These are phyloP conservation scores for Empis stercorea DNA, from an alignment of 2,888 invertebrate species.

Conservation along the genomic window DNA sequence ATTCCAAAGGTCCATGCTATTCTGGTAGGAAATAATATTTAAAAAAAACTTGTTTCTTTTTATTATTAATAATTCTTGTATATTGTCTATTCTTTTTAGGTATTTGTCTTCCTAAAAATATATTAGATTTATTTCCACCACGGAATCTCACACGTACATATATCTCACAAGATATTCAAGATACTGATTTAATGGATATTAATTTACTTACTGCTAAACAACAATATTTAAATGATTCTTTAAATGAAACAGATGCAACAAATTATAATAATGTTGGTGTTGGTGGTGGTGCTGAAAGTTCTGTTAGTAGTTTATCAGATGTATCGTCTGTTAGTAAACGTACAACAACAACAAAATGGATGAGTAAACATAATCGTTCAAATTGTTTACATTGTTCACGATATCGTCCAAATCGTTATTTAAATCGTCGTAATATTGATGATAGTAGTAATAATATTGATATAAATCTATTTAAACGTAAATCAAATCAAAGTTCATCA, in stretches of 20 bases:
- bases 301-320: conserved; percentile 36
- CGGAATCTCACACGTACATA: conserved; percentile 31
- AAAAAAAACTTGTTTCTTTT: too few species aligned
- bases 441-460: conserved; percentile 18
- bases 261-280: neutral
- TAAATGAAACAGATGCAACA: conserved; percentile 24
- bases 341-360: conserved; percentile 22
- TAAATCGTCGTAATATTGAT: neutral
- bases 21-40: conserved; percentile 24
- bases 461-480: conserved; percentile 14
- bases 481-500: conserved; percentile 19
- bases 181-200: conserved; percentile 29
- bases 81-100: conserved; percentile 21
- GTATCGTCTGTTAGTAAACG: conserved; percentile 34
- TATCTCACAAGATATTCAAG: conserved; percentile 33
- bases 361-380: conserved; percentile 29
- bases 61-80: too few species aligned
- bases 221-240: conserved; percentile 30
- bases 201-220: conserved; percentile 27
- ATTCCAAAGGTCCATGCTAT: conserved; percentile 34
- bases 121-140: conserved; percentile 31
- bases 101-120: conserved; percentile 35
- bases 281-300: conserved; percentile 29
- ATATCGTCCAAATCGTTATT: conserved; percentile 23
- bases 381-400: conserved; percentile 32